Conservation (phyloP, 1,140 invertebrate species). For the Oppia nitens region DNA sequence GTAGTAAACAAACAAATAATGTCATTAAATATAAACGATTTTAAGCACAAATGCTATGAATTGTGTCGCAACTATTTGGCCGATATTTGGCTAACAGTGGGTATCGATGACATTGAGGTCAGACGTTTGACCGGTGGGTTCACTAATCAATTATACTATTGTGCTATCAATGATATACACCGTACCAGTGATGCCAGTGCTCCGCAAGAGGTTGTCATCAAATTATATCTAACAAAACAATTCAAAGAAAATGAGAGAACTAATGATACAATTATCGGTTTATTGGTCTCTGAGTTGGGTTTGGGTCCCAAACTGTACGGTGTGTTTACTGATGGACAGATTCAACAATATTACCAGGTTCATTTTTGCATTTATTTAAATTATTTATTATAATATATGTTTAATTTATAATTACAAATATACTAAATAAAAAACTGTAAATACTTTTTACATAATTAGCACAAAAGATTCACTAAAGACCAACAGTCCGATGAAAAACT, state of each 20-base stretch:
- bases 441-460: background rate
- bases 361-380: too few relatives aligned
- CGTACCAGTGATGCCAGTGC: too few relatives aligned
- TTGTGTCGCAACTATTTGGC: background rate
- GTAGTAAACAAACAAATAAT: too few relatives aligned
- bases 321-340: background rate
- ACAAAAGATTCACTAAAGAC: background rate
- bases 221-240: slow-evolving; percentile 1
- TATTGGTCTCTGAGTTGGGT: background rate
- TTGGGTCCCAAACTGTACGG: background rate
- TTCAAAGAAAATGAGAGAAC: background rate
- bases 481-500: background rate
- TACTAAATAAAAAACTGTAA: too few relatives aligned
- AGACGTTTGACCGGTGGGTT: background rate
- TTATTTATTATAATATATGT: too few relatives aligned
- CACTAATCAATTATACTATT: background rate
- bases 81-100: background rate
- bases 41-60: background rate
- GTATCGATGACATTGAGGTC: background rate
- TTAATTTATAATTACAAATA: too few relatives aligned
- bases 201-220: background rate
- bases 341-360: too few relatives aligned
- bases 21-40: too few relatives aligned
- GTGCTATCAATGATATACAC: too few relatives aligned
- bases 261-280: background rate